A percentile compares a stretch with the other conserved stretches of the same genome.
These are phyloP conservation scores for Dimorphilus gyrociliatus DNA, from an alignment of 2,888 invertebrate genomes.

Conservation along the genomic window DNA sequence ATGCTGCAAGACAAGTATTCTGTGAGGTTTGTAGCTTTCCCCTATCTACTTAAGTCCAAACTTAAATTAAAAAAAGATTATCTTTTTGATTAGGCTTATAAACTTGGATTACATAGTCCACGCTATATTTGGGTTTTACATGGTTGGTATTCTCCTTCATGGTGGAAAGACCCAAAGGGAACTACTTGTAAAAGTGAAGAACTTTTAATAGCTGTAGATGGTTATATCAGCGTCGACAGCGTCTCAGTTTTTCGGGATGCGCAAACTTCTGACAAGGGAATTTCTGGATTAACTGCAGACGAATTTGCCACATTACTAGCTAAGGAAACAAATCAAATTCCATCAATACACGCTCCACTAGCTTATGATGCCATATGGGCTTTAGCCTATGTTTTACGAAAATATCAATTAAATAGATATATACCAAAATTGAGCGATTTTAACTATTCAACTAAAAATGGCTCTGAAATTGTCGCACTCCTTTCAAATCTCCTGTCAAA, in stretches of 20 bases:
- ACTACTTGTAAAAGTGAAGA: constrained; percentile 49
- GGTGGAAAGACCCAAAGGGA: constrained; percentile 37
- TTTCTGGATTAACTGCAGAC: too few relatives aligned
- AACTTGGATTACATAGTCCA: constrained; percentile 64
- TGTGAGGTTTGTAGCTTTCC: too few relatives aligned
- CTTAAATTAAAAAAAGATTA: too few relatives aligned
- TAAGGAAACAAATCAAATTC: too few relatives aligned
- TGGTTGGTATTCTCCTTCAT: constrained; percentile 38
- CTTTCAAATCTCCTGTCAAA: constrained; percentile 53
- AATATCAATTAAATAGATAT: too few relatives aligned
- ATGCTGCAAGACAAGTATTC: constrained; percentile 64
- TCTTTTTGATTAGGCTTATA: too few relatives aligned
- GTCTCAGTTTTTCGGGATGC: too few relatives aligned
- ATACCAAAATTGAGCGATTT: constrained; percentile 3
- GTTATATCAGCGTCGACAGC: constrained; percentile 62
- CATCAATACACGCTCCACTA: constrained; percentile 59
- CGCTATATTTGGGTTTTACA: constrained; percentile 75
- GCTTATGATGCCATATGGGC: constrained; percentile 84
- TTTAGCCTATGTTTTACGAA: constrained; percentile 57
- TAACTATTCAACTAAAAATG: constrained; percentile 1
- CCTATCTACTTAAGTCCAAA: too few relatives aligned
- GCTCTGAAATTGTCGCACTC: too few relatives aligned
- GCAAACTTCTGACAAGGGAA: too few relatives aligned
- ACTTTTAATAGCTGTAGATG: constrained; percentile 54
- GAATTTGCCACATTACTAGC: too few relatives aligned